Evolutionary conservation across 2,113 vertebrate genomes (phyloP).

Genomic region (Lates calcarifer): DNA sequence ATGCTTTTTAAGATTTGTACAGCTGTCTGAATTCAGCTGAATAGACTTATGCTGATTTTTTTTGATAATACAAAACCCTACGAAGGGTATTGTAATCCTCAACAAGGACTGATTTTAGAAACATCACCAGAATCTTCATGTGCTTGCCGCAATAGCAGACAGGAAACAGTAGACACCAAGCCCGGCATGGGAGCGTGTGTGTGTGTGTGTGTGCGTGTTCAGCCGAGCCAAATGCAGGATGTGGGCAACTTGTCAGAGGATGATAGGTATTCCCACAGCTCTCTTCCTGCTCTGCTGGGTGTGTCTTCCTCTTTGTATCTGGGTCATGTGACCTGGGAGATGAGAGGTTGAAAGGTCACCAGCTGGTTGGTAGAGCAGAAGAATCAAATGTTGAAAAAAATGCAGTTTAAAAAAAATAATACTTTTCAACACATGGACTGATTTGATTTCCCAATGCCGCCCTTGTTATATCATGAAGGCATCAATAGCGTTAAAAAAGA

Average conservation of each 20-base stretch:
- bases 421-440: not conserved
- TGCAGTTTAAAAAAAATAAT: not conserved
- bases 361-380: slow-evolving; percentile 35
- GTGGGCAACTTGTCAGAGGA: slow-evolving; percentile 51
- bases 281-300: slow-evolving; percentile 60
- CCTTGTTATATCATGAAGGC: not conserved
- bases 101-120: not conserved
- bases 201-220: slow-evolving; percentile 1
- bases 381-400: slow-evolving; percentile 1
- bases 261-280: slow-evolving; percentile 61
- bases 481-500: not conserved
- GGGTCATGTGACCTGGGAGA: slow-evolving; percentile 49
- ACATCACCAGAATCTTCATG: not conserved
- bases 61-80: not conserved
- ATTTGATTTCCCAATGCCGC: slow-evolving; percentile 7
- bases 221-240: slow-evolving; percentile 44
- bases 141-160: not conserved
- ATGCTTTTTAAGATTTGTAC: not conserved
- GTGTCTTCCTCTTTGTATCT: slow-evolving; percentile 70
- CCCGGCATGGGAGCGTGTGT: not conserved
- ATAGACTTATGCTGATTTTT: slow-evolving; percentile 7
- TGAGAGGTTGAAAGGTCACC: slow-evolving; percentile 55
- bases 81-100: slow-evolving; percentile 2
- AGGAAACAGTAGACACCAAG: slow-evolving; percentile 23
- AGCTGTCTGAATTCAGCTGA: slow-evolving; percentile 11